phyloP scores from a whole-genome alignment of 2,888 invertebrate genomes.

The Antitype chi region DNA sequence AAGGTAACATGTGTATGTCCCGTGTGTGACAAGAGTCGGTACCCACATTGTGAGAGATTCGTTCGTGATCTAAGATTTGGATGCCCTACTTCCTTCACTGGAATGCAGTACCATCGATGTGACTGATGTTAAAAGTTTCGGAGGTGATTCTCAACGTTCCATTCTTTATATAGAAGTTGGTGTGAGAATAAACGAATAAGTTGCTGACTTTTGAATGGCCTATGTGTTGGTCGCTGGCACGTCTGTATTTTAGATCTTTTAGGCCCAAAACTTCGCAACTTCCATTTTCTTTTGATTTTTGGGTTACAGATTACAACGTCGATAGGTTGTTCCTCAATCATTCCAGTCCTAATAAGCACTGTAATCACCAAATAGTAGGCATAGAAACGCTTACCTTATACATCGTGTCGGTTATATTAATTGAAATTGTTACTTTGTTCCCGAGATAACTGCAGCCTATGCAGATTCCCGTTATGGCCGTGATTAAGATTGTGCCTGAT shows the following conservation, averaged over 20 bases:
- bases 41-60: constrained; percentile 72
- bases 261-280: too few species aligned
- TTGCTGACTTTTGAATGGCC: too few species aligned
- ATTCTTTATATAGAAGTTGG: neutral
- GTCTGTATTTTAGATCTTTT: too few species aligned
- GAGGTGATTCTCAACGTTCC: constrained; percentile 40
- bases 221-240: too few species aligned
- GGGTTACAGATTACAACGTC: neutral
- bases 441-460: constrained; percentile 52
- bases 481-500: constrained; percentile 59
- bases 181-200: neutral
- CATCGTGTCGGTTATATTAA: constrained; percentile 37
- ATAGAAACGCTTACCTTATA: constrained; percentile 17
- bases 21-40: constrained; percentile 62
- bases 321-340: neutral
- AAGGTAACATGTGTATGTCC: constrained; percentile 44
- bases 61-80: constrained; percentile 84
- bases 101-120: constrained; percentile 68
- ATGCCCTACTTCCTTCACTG: constrained; percentile 80
- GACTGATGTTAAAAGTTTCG: constrained; percentile 41
- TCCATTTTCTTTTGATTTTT: neutral
- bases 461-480: constrained; percentile 59
- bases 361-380: constrained; percentile 11
- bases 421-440: constrained; percentile 59
- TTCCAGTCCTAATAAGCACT: neutral